Evolutionary conservation across 92 coral and sea anemone species (phyloP).

Genomic region (Epizoanthus stellaris): DNA sequence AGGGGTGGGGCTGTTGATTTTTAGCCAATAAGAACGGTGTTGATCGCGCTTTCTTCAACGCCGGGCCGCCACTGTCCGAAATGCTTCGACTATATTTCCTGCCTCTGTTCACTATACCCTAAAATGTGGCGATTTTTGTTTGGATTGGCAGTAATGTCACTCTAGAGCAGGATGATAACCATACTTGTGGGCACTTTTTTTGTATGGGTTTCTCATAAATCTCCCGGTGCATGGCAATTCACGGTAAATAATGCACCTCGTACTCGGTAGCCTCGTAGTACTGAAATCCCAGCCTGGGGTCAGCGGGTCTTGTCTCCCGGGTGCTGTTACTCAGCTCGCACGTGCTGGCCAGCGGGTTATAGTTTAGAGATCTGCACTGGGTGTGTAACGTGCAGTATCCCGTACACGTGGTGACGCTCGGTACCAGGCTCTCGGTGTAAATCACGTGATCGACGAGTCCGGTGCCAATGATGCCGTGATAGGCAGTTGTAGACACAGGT

Average conservation of each 20-base stretch:
- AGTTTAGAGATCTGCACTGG: conserved; percentile 13
- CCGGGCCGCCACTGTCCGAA: too few species aligned
- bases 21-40: too few species aligned
- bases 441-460: conserved; percentile 23
- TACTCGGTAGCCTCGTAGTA: conserved; percentile 5
- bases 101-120: too few species aligned
- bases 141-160: too few species aligned
- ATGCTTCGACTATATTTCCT: too few species aligned
- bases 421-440: neutral
- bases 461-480: neutral
- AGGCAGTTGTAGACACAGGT: neutral
- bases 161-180: too few species aligned
- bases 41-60: too few species aligned
- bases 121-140: too few species aligned
- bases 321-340: conserved; percentile 33
- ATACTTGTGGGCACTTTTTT: too few species aligned
- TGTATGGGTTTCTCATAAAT: too few species aligned
- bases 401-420: conserved; percentile 2
- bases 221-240: neutral
- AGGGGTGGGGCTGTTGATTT: too few species aligned
- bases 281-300: conserved; percentile 7
- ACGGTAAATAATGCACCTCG: neutral
- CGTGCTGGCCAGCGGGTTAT: conserved; percentile 4
- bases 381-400: conserved; percentile 11
- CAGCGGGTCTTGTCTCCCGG: neutral